A percentile compares a stretch with the other conserved stretches of the same genome.
Evolutionary conservation across 2,113 vertebrate species (phyloP).

Genomic region (Nerophis lumbriciformis): DNA sequence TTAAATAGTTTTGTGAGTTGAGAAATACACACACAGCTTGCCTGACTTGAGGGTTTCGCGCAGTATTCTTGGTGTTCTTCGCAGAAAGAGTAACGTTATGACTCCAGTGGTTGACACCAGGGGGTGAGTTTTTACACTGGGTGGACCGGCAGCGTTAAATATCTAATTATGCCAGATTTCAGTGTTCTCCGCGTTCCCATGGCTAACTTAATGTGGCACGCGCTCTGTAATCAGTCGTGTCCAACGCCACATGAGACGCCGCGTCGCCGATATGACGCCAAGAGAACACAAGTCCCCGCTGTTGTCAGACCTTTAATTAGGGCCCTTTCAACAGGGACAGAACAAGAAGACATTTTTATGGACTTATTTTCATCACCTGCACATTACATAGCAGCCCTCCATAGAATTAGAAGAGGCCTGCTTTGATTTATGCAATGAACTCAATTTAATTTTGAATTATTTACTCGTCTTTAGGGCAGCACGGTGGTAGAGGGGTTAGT

Average conservation of each 20-base stretch:
- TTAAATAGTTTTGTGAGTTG: constrained; percentile 33
- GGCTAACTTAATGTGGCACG: too few relatives aligned
- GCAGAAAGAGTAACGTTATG: constrained; percentile 13
- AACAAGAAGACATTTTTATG: constrained; percentile 19
- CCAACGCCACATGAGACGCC: constrained; percentile 44
- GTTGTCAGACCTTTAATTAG: constrained; percentile 36
- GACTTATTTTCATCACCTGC: constrained; percentile 22
- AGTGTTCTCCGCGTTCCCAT: constrained; percentile 22
- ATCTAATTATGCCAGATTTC: constrained; percentile 61
- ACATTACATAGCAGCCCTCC: constrained; percentile 1
- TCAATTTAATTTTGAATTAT: constrained; percentile 5
- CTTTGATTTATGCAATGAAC: background rate
- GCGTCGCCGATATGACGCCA: constrained; percentile 35
- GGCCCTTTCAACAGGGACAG: constrained; percentile 25
- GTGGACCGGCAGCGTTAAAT: constrained; percentile 55
- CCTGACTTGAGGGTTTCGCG: background rate
- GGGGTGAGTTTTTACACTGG: constrained; percentile 54
- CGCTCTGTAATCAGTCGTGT: constrained; percentile 69
- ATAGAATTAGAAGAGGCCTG: constrained; percentile 1
- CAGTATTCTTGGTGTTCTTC: too few relatives aligned
- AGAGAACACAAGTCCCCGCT: constrained; percentile 4
- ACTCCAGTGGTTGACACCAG: constrained; percentile 34
- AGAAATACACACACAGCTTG: too few relatives aligned
- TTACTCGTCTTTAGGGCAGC: constrained; percentile 6
- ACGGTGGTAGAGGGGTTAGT: too few relatives aligned